Evolutionary conservation across 2,888 invertebrate species (phyloP).

Genomic region (Encarsia formosa): DNA sequence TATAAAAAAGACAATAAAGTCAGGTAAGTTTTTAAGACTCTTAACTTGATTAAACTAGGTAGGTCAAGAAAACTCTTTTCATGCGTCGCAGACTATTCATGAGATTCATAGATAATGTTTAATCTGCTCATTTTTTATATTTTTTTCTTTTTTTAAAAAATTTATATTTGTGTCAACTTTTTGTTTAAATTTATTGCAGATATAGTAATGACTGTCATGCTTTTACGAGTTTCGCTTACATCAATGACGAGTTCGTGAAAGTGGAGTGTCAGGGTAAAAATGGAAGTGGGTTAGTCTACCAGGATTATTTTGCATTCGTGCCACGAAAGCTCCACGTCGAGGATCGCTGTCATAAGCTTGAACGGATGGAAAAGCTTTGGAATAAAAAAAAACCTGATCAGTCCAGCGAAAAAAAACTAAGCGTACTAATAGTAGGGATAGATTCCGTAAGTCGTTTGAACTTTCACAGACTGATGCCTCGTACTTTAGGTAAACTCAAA

Average conservation of each 20-base stretch:
- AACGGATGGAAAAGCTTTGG: conserved; percentile 30
- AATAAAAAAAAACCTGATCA: neutral
- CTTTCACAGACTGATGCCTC: conserved; percentile 78
- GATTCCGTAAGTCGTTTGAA: conserved; percentile 84
- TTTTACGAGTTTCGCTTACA: conserved; percentile 52
- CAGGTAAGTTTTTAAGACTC: no score
- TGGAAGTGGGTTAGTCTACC: conserved; percentile 54
- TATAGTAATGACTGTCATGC: conserved; percentile 53
- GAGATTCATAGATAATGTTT: no score
- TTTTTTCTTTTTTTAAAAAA: no score
- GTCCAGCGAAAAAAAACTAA: conserved; percentile 52
- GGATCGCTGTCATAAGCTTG: conserved; percentile 31
- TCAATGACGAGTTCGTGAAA: conserved; percentile 64
- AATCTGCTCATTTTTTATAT: no score
- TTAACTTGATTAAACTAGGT: no score
- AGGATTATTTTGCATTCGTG: conserved; percentile 67
- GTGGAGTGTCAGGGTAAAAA: conserved; percentile 57
- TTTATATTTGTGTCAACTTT: no score
- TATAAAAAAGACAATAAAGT: conserved; percentile 52
- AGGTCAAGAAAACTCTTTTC: no score
- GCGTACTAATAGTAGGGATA: conserved; percentile 76
- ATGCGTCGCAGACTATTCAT: no score
- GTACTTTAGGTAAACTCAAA: conserved; percentile 61
- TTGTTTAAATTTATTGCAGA: no score
- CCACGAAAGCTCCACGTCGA: conserved; percentile 50